These are phyloP conservation scores for Melipona bicolor DNA, from an alignment of 2,888 invertebrate species.

Conservation along the genomic window DNA sequence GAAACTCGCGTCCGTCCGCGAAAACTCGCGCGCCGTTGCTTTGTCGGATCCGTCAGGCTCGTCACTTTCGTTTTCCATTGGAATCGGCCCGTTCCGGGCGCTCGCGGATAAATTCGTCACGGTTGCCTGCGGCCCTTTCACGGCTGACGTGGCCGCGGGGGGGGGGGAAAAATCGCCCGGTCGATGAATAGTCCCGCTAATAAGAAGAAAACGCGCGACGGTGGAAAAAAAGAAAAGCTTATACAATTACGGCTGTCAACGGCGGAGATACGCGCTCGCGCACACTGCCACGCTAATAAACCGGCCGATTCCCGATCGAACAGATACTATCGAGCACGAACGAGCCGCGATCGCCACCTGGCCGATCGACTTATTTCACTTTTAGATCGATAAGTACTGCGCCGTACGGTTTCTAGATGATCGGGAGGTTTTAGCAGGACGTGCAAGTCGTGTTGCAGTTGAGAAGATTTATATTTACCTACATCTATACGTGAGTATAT, in stretches of 20 bases:
- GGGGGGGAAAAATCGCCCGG: slow-evolving; percentile 35
- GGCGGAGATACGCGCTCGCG: background rate
- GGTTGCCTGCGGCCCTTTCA: slow-evolving; percentile 60
- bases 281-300: slow-evolving; percentile 17
- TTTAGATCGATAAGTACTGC: background rate
- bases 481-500: too few species aligned
- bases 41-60: slow-evolving; percentile 24
- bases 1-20: slow-evolving; percentile 1
- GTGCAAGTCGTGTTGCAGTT: background rate
- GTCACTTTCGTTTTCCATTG: slow-evolving; percentile 64
- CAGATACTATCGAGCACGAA: slow-evolving; percentile 27
- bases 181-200: slow-evolving; percentile 37
- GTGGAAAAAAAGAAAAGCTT: slow-evolving; percentile 15
- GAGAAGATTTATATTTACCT: background rate
- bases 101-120: slow-evolving; percentile 60
- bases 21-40: background rate
- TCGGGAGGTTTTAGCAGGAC: background rate
- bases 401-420: background rate
- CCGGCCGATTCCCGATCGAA: slow-evolving; percentile 17
- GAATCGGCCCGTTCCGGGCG: slow-evolving; percentile 42
- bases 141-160: slow-evolving; percentile 43
- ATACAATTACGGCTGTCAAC: slow-evolving; percentile 50
- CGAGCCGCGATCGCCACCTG: slow-evolving; percentile 26
- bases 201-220: slow-evolving; percentile 13
- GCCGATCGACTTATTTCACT: slow-evolving; percentile 23